Evolutionary conservation across 2,888 invertebrate species (phyloP), one percentile per base, ranked within the genome.

Genomic region (Biston stratarius): DNA sequence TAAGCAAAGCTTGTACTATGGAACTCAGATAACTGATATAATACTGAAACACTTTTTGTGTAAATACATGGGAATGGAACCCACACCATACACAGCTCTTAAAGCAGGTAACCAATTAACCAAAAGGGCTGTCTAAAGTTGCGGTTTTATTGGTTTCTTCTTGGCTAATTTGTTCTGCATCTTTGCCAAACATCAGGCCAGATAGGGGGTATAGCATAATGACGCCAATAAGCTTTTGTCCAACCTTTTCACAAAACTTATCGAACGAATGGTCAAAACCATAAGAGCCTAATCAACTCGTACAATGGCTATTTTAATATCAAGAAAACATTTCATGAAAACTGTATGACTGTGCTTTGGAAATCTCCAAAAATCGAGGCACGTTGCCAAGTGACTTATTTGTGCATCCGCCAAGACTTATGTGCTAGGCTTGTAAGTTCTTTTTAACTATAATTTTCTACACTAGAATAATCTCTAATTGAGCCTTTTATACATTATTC

Each of bases 301-400:
- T 12, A 38, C 47, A 40, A 33, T 24, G 3, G 10, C 38, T 24
- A 45, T 52, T 58, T 59, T 52, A 53, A 53, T 64, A 45, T 33
- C 2, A 24, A 33, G 38, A 52, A 12, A 59, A 45, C 33, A 49
- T 61, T 57, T 36, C 47, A 10, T 49, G 33, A 49, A 48, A 61
- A 12, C 45, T 14, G 45, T 45, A 51, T 38, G 51, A 51, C 44
- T 44, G 49, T 55, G 38, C 11, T 34, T 40, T 55, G 59, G 14
- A 49, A 44, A 40, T 63, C 52, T 56, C 51, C 58, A 62, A 62
- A 24, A 36, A 52, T 56, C 42, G 33, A 40, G 65, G 69, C 62
- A 55, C 14, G n/a, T n/a, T 64, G 61, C 64, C 69, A 64, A 64
- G 53, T 53, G 52, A 59, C 45, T 45, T 53, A 53, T 58, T 33